Conservation (phyloP, 64 coral and sea anemone species). For the Trachythela sp. region DNA sequence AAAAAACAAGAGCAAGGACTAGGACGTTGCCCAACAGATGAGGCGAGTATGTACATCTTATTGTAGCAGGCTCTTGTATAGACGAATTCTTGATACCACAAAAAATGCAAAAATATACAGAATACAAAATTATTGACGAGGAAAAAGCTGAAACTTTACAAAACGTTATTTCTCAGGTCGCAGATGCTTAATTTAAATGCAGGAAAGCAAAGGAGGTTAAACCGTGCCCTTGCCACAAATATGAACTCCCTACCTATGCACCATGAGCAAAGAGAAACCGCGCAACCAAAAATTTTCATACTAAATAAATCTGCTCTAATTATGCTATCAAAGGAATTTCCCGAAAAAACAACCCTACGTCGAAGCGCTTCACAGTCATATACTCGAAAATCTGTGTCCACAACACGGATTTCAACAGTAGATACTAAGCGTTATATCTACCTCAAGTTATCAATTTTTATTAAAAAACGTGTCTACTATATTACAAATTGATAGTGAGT, state of each 20-base stretch:
- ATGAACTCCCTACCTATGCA: not conserved
- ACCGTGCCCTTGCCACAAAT: not conserved
- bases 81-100: constrained; percentile 47
- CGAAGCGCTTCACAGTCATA: not conserved
- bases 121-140: not conserved
- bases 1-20: constrained; percentile 27
- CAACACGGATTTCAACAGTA: not conserved
- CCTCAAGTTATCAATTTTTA: no score
- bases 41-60: constrained; percentile 28
- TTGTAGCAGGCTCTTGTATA: constrained; percentile 21
- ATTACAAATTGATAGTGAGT: no score
- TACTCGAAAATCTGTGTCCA: not conserved
- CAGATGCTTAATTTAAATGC: not conserved
- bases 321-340: not conserved
- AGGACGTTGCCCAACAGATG: constrained; percentile 54
- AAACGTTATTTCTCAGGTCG: constrained; percentile 31
- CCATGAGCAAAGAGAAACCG: not conserved
- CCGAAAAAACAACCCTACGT: not conserved
- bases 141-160: not conserved
- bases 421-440: no score
- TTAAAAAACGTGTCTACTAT: no score
- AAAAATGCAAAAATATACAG: constrained; percentile 38
- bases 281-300: not conserved
- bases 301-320: not conserved
- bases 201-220: not conserved